Evolutionary conservation across 1,140 invertebrate species (phyloP), one percentile per base, ranked within the genome.

Genomic region (Diachasma alloeum): DNA sequence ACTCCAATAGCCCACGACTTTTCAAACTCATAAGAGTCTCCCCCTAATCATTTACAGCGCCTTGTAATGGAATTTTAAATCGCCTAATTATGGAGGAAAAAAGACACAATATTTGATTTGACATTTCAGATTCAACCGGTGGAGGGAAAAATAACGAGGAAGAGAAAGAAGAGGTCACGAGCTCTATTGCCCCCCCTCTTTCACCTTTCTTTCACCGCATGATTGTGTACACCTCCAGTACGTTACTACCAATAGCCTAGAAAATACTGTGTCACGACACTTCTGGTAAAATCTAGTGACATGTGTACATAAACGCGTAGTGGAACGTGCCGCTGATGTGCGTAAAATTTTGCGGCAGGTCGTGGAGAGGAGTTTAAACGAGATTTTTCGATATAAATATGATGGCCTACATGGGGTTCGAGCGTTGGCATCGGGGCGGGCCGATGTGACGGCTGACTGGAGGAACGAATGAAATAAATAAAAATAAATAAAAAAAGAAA

Each of bases 301-400:
- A 63, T 68, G 36, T 68, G 36, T 17, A 37, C 31, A 39, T 68
- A 68, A 37, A 19, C 1, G 26, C 13, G 26, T 15, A 37, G 31
- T 15, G 31, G n/a, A 39, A 17, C 9, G 66, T 66, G 63, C 15
- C 11, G n/a, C 36, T 68, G n/a, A n/a, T n/a, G 70, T 72, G 63
- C 63, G 59, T 53, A 17, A 46, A 44, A 53, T 48, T 59, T 84
- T 84, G 83, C 79, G 83, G 81, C 82, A 83, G 80, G 82, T 85
- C 82, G 76, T 81, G 81, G 78, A 82, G 86, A 53, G n/a, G 17
- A 17, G 9, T 8, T 53, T 53, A 17, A 53, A 53, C 48, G 17
- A 53, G n/a, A 17, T 19, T n/a, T 63, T 63, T 63, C 19, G 22
- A 63, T 63, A 39, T 31, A 37, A 39, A 68, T 68, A 39, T 37